These are phyloP conservation scores for Chlorocebus sabaeus DNA, from an alignment of 2,113 vertebrate genomes.

Conservation along the genomic window DNA sequence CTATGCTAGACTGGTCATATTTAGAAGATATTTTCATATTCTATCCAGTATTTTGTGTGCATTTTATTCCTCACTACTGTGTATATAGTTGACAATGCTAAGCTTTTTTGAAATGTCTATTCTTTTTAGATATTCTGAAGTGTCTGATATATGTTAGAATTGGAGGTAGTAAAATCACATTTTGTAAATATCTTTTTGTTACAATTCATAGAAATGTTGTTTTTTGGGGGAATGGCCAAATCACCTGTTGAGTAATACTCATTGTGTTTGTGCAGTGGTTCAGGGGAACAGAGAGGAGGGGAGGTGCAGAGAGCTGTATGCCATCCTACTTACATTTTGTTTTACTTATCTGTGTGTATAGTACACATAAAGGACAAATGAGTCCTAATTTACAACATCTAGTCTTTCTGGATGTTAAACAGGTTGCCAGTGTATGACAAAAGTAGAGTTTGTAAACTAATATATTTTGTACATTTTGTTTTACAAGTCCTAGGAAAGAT, in stretches of 20 bases:
- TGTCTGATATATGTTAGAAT: slow-evolving; percentile 41
- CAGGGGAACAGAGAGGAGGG: not conserved
- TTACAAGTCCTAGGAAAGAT: not conserved
- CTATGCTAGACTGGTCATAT: not conserved
- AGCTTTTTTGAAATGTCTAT: not conserved
- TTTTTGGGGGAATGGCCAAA: not conserved
- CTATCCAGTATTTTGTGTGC: slow-evolving; percentile 2
- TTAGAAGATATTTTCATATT: not conserved
- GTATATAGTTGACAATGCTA: not conserved
- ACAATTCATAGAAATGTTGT: not conserved
- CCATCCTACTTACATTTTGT: not conserved
- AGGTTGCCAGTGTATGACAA: slow-evolving; percentile 12
- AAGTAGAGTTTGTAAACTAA: not conserved
- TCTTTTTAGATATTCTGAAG: slow-evolving; percentile 53
- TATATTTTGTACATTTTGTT: not conserved
- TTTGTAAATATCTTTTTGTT: slow-evolving; percentile 42
- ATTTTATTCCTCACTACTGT: not conserved
- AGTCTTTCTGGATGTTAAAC: not conserved
- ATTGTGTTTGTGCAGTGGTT: not conserved
- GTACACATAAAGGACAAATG: not conserved
- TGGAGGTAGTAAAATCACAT: slow-evolving; percentile 9
- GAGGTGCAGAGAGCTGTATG: not conserved
- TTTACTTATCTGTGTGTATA: not conserved
- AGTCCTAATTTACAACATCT: not conserved
- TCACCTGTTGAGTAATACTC: not conserved